These are phyloP conservation scores for Aphelinus certus DNA, from an alignment of 1,140 invertebrate species.

Conservation along the genomic window DNA sequence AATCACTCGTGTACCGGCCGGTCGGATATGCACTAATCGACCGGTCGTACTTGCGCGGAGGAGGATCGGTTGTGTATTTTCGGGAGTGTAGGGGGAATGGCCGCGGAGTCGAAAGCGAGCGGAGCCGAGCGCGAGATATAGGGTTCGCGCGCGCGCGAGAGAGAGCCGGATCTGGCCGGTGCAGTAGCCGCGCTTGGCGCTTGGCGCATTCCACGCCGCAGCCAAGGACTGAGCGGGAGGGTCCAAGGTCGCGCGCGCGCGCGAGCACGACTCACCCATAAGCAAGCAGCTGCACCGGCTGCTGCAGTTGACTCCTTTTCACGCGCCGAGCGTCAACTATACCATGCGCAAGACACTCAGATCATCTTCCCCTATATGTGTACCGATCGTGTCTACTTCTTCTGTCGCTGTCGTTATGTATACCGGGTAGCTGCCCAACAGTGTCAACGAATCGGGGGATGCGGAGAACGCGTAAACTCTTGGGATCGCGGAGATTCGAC, in stretches of 20 bases:
- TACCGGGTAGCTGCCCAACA: too few relatives aligned
- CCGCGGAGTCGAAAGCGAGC: background rate
- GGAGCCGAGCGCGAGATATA: slow-evolving; percentile 23
- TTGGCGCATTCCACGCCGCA: slow-evolving; percentile 31
- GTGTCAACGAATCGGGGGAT: too few relatives aligned
- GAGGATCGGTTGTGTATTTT: too few relatives aligned
- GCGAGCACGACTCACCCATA: background rate
- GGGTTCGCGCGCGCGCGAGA: slow-evolving; percentile 26
- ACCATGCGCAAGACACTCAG: too few relatives aligned
- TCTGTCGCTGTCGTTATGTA: too few relatives aligned
- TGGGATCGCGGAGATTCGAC: too few relatives aligned
- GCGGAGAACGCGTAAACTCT: too few relatives aligned
- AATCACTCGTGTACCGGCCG: too few relatives aligned
- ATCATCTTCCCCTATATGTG: too few relatives aligned
- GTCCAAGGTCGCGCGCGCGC: slow-evolving; percentile 28
- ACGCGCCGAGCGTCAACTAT: background rate
- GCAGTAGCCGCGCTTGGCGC: slow-evolving; percentile 28
- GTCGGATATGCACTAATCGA: too few relatives aligned
- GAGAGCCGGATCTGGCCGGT: slow-evolving; percentile 20
- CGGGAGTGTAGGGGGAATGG: background rate
- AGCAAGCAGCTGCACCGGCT: slow-evolving; percentile 11
- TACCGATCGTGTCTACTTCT: too few relatives aligned
- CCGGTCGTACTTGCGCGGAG: too few relatives aligned
- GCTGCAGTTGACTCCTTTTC: background rate
- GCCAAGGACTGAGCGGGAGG: slow-evolving; percentile 32